Conservation (phyloP, 2,797 vertebrate species). For the Phalanger gymnotis region DNA sequence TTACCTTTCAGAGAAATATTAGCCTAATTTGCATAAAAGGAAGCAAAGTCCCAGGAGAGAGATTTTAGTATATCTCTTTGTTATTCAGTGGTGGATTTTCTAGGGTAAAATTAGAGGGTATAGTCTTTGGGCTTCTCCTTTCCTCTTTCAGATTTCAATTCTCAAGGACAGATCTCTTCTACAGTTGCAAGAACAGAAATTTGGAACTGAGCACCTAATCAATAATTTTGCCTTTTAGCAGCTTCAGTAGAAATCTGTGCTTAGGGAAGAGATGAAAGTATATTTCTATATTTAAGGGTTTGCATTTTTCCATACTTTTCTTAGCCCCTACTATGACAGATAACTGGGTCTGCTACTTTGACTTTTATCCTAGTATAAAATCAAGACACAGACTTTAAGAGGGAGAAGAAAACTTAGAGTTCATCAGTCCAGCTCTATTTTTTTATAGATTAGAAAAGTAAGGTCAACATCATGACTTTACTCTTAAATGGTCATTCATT, state of each 20-base stretch:
- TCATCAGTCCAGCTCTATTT: not conserved
- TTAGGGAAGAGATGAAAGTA: not conserved
- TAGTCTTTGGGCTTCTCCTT: not conserved
- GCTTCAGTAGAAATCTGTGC: not conserved
- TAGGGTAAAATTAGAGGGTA: not conserved
- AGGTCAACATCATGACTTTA: not conserved
- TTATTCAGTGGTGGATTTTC: not conserved
- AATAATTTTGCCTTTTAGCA: constrained; percentile 13
- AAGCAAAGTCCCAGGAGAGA: not conserved
- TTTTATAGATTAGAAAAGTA: not conserved
- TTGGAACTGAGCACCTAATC: not conserved
- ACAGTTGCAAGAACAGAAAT: not conserved
- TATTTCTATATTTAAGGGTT: constrained; percentile 11
- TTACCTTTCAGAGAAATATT: not conserved
- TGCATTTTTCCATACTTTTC: not conserved
- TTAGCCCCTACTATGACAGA: not conserved
- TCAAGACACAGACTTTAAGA: not conserved
- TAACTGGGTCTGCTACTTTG: not conserved
- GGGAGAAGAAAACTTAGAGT: not conserved
- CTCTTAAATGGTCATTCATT: not conserved
- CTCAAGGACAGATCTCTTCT: not conserved
- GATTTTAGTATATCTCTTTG: not conserved
- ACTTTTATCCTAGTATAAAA: constrained; percentile 10
- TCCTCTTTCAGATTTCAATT: constrained; percentile 15
- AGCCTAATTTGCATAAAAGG: not conserved